Base-by-base conservation (phyloP, 2,888 invertebrate genomes). In the Agriopis aurantiaria region DNA sequence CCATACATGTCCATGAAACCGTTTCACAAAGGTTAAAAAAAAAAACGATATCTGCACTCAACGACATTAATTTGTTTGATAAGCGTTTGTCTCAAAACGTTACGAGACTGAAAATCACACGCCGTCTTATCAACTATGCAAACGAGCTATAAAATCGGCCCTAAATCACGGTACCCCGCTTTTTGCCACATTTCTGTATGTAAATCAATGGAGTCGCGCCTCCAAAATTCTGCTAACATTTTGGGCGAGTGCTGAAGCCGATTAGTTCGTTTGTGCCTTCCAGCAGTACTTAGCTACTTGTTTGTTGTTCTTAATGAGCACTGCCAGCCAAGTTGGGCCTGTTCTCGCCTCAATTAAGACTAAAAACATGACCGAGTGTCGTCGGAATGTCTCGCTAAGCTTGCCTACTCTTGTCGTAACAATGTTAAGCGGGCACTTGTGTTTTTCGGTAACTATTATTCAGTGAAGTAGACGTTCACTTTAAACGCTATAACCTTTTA, bases 261-360 rank as follows among this genome's bases (percentile, higher is more conserved):
- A 92, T 93, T 93, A 93, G 88, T 90, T 89, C 84, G 84, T 84
- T 81, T 82, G 81, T 78, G 77, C 73, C 74, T 72, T 70, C 66
- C 74, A 68, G 82, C 79, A 79, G 90, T 92, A 91, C 92, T 92
- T 92, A 92, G 87, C 81, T 85, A 85, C 87, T 92, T 92, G 92
- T 93, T 93, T 91, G 92, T 90, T 91, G 91, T 91, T 91, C 89
- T 90, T 93, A 93, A 93, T 92, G 93, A 94, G 92, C 90, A 88
- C 79, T 84, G 90, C 85, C 88, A 91, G 90, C 89, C 90, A 90
- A 92, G 87, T 92, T 90, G 80, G 88, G 88, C 82, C 87, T 89
- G 91, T 90, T 90, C 86, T 86, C 87, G 89, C 88, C 89, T 92
- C 92, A 93, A 93, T 93, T 93, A 93, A 91, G 88, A 87, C 92